Evolutionary conservation across 1,140 invertebrate species (phyloP), one percentile per base, ranked within the genome.

Genomic region (Rhizoglyphus robini): DNA sequence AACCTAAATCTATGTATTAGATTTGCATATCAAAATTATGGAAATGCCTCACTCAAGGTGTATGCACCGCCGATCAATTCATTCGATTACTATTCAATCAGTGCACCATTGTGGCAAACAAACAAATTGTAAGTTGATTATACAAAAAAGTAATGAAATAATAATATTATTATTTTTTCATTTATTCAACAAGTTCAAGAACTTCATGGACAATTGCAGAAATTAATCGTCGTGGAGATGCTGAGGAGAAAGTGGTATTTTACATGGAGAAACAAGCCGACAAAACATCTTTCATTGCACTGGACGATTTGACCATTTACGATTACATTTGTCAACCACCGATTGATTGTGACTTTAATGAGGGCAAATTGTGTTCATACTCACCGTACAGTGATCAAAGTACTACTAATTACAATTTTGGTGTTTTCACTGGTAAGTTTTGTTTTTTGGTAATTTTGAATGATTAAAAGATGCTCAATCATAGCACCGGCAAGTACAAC

Each of bases 241-340:
- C 2, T 34, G 11, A 18, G 15, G 18, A 13, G 5, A 58, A 58
- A 32, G 15, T 58, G 11, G 25, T 58, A n/a, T n/a, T n/a, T n/a
- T n/a, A n/a, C n/a, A n/a, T n/a, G n/a, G n/a, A n/a, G n/a, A n/a
- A n/a, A n/a, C 25, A 58, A 23, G 54, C n/a, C 27, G 2, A 58
- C n/a, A 32, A 8, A 58, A 32, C 1, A 1, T 34, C 27, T 20
- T 65, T 46, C 34, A 69, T 70, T 41, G 69, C 69, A 8, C n/a
- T 70, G 3, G 69, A 70, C 46, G 69, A 70, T 15, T 23, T 70
- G 34, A 57, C 68, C 2, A 31, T 70, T 4, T 59, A 63, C 51
- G 49, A 63, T 5, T 63, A 63, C 0, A 18, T n/a, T 18, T 58
- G 54, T 34, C 15, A 13, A 3, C 18, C 54, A 32, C 54, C 54